A percentile compares a stretch with the other conserved stretches of the same genome.
These are phyloP conservation scores for Protosalanx chinensis DNA, from an alignment of 2,797 vertebrate genomes.

Conservation along the genomic window DNA sequence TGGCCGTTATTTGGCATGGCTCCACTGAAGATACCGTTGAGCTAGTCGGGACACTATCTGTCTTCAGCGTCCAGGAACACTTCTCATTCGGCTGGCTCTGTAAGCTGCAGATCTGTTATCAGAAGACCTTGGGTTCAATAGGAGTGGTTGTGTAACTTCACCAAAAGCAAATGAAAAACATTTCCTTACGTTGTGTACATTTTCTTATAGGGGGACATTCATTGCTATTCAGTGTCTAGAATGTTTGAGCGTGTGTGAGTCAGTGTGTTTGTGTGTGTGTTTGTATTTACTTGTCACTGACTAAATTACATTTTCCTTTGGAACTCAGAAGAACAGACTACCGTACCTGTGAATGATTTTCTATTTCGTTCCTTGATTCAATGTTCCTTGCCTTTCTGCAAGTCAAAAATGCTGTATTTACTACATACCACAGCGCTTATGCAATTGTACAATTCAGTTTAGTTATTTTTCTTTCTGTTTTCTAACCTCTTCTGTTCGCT, in stretches of 20 bases:
- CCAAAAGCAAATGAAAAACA: slow-evolving; percentile 32
- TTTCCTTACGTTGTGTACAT: slow-evolving; percentile 60
- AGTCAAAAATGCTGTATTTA: slow-evolving; percentile 88
- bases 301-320: slow-evolving; percentile 61
- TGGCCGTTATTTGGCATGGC: background rate
- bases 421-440: slow-evolving; percentile 84
- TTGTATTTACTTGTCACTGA: slow-evolving; percentile 48
- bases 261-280: slow-evolving; percentile 42
- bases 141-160: slow-evolving; percentile 43
- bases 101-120: slow-evolving; percentile 34
- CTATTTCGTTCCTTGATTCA: slow-evolving; percentile 72
- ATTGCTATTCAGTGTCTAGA: slow-evolving; percentile 68
- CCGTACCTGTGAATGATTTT: slow-evolving; percentile 77
- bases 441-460: slow-evolving; percentile 78
- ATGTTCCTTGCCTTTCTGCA: slow-evolving; percentile 84
- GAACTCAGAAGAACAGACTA: slow-evolving; percentile 71
- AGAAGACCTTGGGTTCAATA: slow-evolving; percentile 42
- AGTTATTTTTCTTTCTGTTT: slow-evolving; percentile 48
- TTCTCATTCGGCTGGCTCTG: slow-evolving; percentile 29
- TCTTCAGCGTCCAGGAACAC: slow-evolving; percentile 38
- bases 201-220: slow-evolving; percentile 61
- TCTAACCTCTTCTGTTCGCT: slow-evolving; percentile 64
- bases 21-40: background rate
- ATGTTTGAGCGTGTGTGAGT: slow-evolving; percentile 30
- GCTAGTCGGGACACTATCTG: slow-evolving; percentile 41